Percentiles rank a stretch among this genome's conserved stretches.
phyloP scores from a whole-genome alignment of 2,888 invertebrate genomes.

The Philhelius pedissequus region DNA sequence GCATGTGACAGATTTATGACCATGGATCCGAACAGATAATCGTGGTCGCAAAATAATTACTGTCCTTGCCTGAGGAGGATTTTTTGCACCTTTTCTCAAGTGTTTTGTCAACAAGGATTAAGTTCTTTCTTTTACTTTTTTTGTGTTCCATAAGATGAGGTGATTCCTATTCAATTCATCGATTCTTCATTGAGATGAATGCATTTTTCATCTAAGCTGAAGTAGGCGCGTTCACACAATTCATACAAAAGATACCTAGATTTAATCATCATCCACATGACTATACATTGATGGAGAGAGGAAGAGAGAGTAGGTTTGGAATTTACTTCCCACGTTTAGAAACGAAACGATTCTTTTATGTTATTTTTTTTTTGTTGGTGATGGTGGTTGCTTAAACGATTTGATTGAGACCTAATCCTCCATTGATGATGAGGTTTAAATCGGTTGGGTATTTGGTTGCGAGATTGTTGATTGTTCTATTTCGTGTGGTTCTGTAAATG shows the following conservation, averaged over 20 bases:
- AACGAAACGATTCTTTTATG: slow-evolving; percentile 16
- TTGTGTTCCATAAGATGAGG: slow-evolving; percentile 21
- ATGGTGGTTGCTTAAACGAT: neutral
- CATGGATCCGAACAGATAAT: slow-evolving; percentile 49
- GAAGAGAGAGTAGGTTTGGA: slow-evolving; percentile 5
- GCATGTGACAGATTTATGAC: slow-evolving; percentile 49
- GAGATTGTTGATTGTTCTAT: slow-evolving; percentile 11
- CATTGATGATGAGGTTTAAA: slow-evolving; percentile 29
- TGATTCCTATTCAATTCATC: slow-evolving; percentile 7
- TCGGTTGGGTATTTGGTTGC: slow-evolving; percentile 16
- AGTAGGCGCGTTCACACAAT: slow-evolving; percentile 36
- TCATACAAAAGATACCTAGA: slow-evolving; percentile 34
- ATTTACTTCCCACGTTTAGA: slow-evolving; percentile 56
- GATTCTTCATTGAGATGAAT: neutral
- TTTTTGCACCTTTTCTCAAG: slow-evolving; percentile 12
- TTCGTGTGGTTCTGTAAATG: neutral
- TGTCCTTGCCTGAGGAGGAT: slow-evolving; percentile 9
- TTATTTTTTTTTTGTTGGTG: neutral
- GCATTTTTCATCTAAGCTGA: slow-evolving; percentile 2
- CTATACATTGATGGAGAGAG: neutral
- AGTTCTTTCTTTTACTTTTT: neutral
- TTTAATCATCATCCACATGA: slow-evolving; percentile 25
- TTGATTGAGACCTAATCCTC: slow-evolving; percentile 48
- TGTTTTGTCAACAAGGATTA: slow-evolving; percentile 56
- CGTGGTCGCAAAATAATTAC: slow-evolving; percentile 52